Base-by-base conservation (phyloP, 2,113 vertebrate species). In the Calonectris borealis region DNA sequence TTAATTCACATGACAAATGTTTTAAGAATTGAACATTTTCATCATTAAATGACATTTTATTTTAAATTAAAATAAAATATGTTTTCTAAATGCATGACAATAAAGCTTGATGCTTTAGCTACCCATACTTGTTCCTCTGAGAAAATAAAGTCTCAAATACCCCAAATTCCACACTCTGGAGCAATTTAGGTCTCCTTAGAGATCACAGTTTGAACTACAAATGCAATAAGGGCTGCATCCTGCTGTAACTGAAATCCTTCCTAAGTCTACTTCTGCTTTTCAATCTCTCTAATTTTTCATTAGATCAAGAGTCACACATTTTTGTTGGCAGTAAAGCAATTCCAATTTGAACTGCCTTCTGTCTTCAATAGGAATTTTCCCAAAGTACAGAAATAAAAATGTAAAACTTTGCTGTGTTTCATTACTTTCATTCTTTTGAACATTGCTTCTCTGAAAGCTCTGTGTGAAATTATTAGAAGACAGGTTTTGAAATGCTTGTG, bases 381-480 rank as follows among this genome's bases (percentile, higher is more conserved):
- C 65, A 95, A 98, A 97, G 94, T 96, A 94, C 97, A 94, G 94
- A 97, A 97, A 96, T 94, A 78, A 95, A 97, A 97, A 97, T 96
- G 94, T 97, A 96, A 97, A 98, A 98, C 97, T 97, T 98, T 97
- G 97, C 97, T 97, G 66, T 96, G 94, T 98, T 98, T 98, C 97
- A 98, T 98, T 98, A 98, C 96, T 97, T 97, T 97, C 94, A 96
- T 97, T 98, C 98, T 98, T 98, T 98, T 98, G 98, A 98, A 98
- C 96, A 94, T 94, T 94, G 95, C 97, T 94, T 89, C 88, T 65
- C 96, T 92, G 97, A 98, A 98, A 98, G 97, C 98, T 97, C 98
- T 98, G 98, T 98, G 98, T 98, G 98, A 98, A 98, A 97, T 98
- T 98, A 98, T 98, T 98, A 98, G 97, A 98, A 98, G 97, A 97